A percentile compares a stretch with the other conserved stretches of the same genome.
These are phyloP conservation scores for Leptoteleia sp. DNA, from an alignment of 1,140 invertebrate genomes.

Conservation along the genomic window DNA sequence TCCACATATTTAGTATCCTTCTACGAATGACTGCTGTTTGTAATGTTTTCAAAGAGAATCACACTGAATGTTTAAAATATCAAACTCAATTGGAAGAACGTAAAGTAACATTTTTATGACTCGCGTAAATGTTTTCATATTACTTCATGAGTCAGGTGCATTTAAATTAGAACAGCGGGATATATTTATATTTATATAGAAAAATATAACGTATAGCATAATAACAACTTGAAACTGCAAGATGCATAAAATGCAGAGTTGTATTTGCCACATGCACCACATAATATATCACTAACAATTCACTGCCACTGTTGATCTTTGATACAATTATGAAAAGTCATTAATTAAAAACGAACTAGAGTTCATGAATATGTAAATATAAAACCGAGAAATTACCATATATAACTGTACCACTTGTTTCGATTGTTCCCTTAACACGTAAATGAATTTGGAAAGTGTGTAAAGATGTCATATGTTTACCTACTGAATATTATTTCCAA, in stretches of 20 bases:
- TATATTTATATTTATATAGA: too few relatives aligned
- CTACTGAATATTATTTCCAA: slow-evolving; percentile 59
- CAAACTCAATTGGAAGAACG: too few relatives aligned
- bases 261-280: slow-evolving; percentile 14
- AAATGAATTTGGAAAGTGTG: slow-evolving; percentile 37
- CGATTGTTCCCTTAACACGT: slow-evolving; percentile 24
- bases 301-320: slow-evolving; percentile 2
- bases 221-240: too few relatives aligned
- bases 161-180: too few relatives aligned
- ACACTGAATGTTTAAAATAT: too few relatives aligned
- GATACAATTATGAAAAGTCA: slow-evolving; percentile 13
- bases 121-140: too few relatives aligned
- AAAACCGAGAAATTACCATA: slow-evolving; percentile 26
- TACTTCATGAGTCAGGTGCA: too few relatives aligned
- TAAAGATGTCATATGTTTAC: slow-evolving; percentile 45
- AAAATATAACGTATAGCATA: too few relatives aligned
- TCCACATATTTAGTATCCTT: too few relatives aligned
- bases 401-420: slow-evolving; percentile 29
- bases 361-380: slow-evolving; percentile 30
- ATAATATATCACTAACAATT: slow-evolving; percentile 22
- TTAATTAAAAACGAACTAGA: slow-evolving; percentile 30
- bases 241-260: slow-evolving; percentile 3
- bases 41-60: too few relatives aligned
- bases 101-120: too few relatives aligned
- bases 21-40: too few relatives aligned